phyloP scores from a whole-genome alignment of 2,113 vertebrate genomes.

The Arizona elegans region DNA sequence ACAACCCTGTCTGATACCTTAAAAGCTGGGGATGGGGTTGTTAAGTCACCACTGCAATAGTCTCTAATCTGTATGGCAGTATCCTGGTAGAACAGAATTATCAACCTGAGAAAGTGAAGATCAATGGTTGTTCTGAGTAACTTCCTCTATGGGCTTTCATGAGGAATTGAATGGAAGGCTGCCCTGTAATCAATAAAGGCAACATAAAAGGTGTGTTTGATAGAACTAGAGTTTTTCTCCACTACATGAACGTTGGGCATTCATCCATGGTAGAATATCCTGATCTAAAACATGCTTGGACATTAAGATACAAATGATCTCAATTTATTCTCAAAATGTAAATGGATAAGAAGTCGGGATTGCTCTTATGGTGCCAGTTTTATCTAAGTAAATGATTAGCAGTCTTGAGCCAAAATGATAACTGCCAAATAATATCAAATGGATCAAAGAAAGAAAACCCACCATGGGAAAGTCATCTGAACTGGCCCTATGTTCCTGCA shows the following conservation, averaged over 20 bases:
- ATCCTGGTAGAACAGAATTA: background rate
- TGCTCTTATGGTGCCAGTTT: background rate
- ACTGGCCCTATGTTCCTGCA: background rate
- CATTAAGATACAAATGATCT: background rate
- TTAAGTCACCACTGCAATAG: background rate
- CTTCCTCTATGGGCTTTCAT: background rate
- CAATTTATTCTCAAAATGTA: background rate
- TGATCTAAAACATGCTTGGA: background rate
- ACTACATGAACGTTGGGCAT: background rate
- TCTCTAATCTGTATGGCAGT: background rate
- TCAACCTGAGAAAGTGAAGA: background rate
- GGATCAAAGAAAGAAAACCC: background rate
- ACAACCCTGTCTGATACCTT: background rate
- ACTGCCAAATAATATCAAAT: background rate
- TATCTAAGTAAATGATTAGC: background rate
- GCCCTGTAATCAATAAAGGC: background rate
- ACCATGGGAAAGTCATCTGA: background rate
- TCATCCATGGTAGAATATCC: background rate
- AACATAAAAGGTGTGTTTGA: background rate
- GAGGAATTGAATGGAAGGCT: background rate
- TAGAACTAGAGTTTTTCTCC: background rate
- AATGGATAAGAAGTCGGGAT: background rate
- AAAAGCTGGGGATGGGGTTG: background rate
- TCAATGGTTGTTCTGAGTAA: background rate
- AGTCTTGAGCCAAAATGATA: background rate